Conservation (phyloP, 1,140 invertebrate genomes). For the Halesus radiatus region DNA sequence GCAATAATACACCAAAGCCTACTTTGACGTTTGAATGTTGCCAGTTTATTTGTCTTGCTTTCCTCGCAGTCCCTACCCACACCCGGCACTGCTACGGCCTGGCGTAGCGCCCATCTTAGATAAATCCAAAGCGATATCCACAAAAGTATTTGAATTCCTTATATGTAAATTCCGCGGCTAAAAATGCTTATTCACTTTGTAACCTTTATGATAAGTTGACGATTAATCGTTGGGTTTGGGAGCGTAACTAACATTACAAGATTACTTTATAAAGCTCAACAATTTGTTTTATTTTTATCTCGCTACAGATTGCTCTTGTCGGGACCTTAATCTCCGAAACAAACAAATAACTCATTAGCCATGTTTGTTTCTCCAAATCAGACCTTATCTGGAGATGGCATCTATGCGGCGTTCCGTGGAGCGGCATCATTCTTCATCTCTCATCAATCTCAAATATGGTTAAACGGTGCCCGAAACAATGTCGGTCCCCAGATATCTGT, state of each 20-base stretch:
- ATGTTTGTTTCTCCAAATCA: slow-evolving; percentile 47
- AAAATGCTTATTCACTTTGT: no score
- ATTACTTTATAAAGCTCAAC: neutral
- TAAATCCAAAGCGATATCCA: neutral
- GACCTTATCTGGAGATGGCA: slow-evolving; percentile 35
- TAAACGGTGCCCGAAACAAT: slow-evolving; percentile 8
- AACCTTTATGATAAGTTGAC: no score
- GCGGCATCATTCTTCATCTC: neutral
- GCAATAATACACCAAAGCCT: slow-evolving; percentile 47
- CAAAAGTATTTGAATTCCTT: neutral
- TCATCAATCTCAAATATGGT: slow-evolving; percentile 14
- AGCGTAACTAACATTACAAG: slow-evolving; percentile 5
- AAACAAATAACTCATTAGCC: slow-evolving; percentile 51
- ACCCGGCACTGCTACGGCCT: neutral
- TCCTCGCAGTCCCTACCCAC: slow-evolving; percentile 20
- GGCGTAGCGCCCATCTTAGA: neutral
- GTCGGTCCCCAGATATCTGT: neutral
- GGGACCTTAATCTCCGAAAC: slow-evolving; percentile 17
- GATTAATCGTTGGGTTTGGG: neutral
- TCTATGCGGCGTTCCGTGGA: neutral
- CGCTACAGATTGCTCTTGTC: slow-evolving; percentile 7
- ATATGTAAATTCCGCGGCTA: no score
- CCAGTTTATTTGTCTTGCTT: slow-evolving; percentile 51
- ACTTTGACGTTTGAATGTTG: slow-evolving; percentile 49
- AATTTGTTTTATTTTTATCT: slow-evolving; percentile 10